Evolutionary conservation across 2,113 vertebrate species (phyloP).

Genomic region (Hystrix cristata): DNA sequence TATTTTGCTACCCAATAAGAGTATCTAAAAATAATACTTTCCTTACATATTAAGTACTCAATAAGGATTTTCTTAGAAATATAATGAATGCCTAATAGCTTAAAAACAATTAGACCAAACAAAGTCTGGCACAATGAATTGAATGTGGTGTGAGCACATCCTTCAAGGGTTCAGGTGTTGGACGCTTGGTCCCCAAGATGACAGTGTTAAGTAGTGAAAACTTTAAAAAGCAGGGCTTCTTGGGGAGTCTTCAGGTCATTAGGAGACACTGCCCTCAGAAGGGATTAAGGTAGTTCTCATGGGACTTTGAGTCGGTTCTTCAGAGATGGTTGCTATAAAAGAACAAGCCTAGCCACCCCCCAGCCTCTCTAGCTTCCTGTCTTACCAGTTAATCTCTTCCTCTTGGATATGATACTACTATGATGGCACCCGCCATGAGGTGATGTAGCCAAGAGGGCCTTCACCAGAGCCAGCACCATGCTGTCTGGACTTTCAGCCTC

Average conservation of each 20-base stretch:
- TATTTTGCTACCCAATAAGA: neutral
- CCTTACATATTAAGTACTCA: neutral
- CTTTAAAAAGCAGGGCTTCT: neutral
- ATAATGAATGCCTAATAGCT: neutral
- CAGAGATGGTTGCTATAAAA: neutral
- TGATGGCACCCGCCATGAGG: neutral
- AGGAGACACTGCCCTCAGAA: neutral
- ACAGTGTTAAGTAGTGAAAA: neutral
- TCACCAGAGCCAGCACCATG: neutral
- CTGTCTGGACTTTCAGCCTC: neutral
- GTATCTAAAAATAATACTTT: constrained; percentile 42
- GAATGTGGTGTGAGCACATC: neutral
- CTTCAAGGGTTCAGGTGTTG: no score
- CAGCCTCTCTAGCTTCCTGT: neutral
- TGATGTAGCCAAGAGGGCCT: neutral
- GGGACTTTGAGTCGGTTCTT: neutral
- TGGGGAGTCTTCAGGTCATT: neutral
- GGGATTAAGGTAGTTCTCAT: neutral
- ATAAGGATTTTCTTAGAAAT: neutral
- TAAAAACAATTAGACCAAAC: neutral
- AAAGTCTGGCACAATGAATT: neutral
- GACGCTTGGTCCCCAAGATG: neutral
- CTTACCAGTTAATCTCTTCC: neutral
- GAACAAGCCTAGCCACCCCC: neutral
- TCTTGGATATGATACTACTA: neutral